Percentiles rank a stretch among this genome's conserved stretches.
Conservation (phyloP, 2,888 invertebrate genomes). For the Hybos culiciformis region DNA sequence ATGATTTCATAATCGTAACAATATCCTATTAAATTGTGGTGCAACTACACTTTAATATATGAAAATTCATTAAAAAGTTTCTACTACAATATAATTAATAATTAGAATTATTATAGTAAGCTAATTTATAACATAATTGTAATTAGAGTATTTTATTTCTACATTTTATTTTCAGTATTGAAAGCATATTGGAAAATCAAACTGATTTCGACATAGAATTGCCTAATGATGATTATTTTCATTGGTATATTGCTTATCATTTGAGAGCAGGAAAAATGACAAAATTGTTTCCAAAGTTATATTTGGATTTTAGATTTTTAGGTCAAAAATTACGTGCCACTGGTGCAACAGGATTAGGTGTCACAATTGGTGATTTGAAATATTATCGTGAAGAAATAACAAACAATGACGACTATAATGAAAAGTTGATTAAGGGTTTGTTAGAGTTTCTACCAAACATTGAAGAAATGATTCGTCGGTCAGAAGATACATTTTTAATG, state of each 20-base stretch:
- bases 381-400: conserved; percentile 23
- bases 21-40: no score
- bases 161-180: conserved; percentile 15
- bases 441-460: conserved; percentile 27
- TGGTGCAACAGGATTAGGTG: conserved; percentile 25
- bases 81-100: not conserved
- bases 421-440: conserved; percentile 19
- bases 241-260: conserved; percentile 30
- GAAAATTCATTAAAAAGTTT: no score
- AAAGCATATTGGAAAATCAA: conserved; percentile 16
- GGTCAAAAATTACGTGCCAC: conserved; percentile 29
- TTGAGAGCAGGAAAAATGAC: conserved; percentile 20
- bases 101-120: not conserved
- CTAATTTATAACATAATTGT: not conserved
- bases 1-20: no score
- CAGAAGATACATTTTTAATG: conserved; percentile 25
- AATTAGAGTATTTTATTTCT: no score
- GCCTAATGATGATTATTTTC: conserved; percentile 27
- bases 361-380: conserved; percentile 28
- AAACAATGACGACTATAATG: conserved; percentile 17
- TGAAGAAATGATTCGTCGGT: conserved; percentile 29
- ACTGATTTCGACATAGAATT: conserved; percentile 21
- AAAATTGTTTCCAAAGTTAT: conserved; percentile 25
- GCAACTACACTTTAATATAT: no score
- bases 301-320: conserved; percentile 34